Percentiles rank a stretch among this genome's conserved stretches.
phyloP scores from a whole-genome alignment of 2,888 invertebrate species.

The Drosophila aldrichi region DNA sequence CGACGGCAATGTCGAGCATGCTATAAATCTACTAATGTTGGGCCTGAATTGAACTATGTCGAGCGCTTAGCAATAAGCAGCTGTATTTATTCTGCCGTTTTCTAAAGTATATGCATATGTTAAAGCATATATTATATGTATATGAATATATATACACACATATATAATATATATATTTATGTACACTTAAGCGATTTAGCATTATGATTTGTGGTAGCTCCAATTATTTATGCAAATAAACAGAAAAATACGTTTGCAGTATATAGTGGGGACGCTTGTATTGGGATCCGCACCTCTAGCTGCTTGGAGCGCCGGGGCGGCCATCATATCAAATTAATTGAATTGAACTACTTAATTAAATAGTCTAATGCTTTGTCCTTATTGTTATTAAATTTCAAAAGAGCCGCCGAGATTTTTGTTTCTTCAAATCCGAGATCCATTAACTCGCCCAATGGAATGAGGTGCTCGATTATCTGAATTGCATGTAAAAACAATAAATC shows the following conservation, averaged over 20 bases:
- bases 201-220: slow-evolving; percentile 39
- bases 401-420: slow-evolving; percentile 90
- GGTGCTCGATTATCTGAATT: slow-evolving; percentile 91
- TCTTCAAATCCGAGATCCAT: slow-evolving; percentile 94
- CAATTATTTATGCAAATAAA: slow-evolving; percentile 36
- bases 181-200: slow-evolving; percentile 54
- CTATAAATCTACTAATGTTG: slow-evolving; percentile 93
- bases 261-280: slow-evolving; percentile 40
- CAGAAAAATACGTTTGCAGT: slow-evolving; percentile 30
- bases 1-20: slow-evolving; percentile 95
- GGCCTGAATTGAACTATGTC: slow-evolving; percentile 72
- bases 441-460: slow-evolving; percentile 91
- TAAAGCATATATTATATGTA: slow-evolving; percentile 13
- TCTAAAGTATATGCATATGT: slow-evolving; percentile 39
- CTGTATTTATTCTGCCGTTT: slow-evolving; percentile 63
- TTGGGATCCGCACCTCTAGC: slow-evolving; percentile 10
- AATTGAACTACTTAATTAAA: slow-evolving; percentile 89
- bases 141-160: slow-evolving; percentile 11
- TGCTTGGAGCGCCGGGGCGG: slow-evolving; percentile 29
- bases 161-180: slow-evolving; percentile 40
- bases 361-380: slow-evolving; percentile 94
- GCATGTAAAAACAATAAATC: neutral
- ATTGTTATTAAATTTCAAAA: slow-evolving; percentile 92
- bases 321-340: slow-evolving; percentile 40
- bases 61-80: slow-evolving; percentile 30